Evolutionary conservation across 1,140 invertebrate genomes (phyloP).

Genomic region (Heliconius melpomene): DNA sequence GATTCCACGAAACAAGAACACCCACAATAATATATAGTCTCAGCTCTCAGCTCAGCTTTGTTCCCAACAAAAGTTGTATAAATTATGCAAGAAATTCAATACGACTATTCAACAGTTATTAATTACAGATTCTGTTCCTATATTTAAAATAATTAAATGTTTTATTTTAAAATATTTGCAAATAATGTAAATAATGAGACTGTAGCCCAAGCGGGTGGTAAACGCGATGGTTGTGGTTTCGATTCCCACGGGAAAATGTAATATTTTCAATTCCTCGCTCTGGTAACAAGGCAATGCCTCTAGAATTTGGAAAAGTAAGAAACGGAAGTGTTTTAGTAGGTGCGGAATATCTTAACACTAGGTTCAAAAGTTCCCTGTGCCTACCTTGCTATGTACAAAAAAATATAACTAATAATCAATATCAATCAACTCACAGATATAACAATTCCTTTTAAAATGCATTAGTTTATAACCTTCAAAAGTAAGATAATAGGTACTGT

Average conservation of each 20-base stretch:
- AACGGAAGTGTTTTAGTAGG: too few species aligned
- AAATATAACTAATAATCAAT: neutral
- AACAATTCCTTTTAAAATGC: neutral
- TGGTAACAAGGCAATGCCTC: too few species aligned
- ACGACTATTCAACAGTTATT: neutral
- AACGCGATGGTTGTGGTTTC: too few species aligned
- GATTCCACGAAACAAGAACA: neutral
- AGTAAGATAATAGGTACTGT: neutral
- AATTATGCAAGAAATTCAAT: neutral
- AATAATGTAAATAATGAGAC: neutral
- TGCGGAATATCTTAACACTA: too few species aligned
- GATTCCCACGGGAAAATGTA: too few species aligned
- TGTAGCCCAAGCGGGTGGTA: too few species aligned
- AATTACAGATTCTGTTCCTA: neutral
- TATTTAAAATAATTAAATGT: neutral
- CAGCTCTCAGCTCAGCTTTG: neutral
- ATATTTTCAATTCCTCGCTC: too few species aligned
- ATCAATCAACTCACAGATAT: neutral
- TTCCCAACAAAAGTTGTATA: neutral
- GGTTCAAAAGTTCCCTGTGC: too few species aligned
- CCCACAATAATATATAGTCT: constrained; percentile 3
- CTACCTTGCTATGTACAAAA: neutral
- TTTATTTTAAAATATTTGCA: neutral
- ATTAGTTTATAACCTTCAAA: constrained; percentile 8
- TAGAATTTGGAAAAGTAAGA: too few species aligned